Base-by-base conservation (phyloP, 1,140 invertebrate species). In the Drosophila pectinifera region DNA sequence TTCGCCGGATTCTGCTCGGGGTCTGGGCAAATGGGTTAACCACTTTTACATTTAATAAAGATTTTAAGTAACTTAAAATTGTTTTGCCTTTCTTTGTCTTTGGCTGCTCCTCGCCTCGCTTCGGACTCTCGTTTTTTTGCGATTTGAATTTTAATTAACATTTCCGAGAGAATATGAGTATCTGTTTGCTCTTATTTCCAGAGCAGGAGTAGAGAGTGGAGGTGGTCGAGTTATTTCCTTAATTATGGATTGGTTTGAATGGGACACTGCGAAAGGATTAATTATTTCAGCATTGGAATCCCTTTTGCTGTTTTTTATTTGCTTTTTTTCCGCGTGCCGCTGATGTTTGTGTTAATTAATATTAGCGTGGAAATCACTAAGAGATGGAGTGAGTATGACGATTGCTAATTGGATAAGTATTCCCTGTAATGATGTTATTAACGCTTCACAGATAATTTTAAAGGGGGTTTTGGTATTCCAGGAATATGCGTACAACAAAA, bases 121-220 rank as follows among this genome's bases (percentile, higher is more conserved):
- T 31, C 46, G 59, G 64, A 68, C 42, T 75, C 72, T 31, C 36
- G 38, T 45, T 48, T 26, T 77, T 74, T 84, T 75, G 58, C 67
- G 80, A 84, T 89, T 90, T 80, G 84, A 89, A 84, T 89, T 89
- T 89, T 89, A 89, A 89, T 89, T 89, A 89, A 89, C 80, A 84
- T 80, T 90, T 80, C 64, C 73, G 61, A 72, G 69, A 70, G 80
- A 84, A 89, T 80, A 74, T 86, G 72, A 46, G 48, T 73, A 46
- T 69, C 51, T 79, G 69, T n/a, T 38, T 43, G 53, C 36, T 63
- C 36, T 18, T 38, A 10, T 43, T 78, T 57, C 42, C 26, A 10
- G 39, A 16, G 14, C 31, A 38, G 18, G 24, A 34, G 31, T 4
- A 1, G 31, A 38, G 18, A 20, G 49, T 16, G n/a, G n/a, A 41